Conservation (phyloP, 2,797 vertebrate genomes). For the Sciaenops ocellatus region DNA sequence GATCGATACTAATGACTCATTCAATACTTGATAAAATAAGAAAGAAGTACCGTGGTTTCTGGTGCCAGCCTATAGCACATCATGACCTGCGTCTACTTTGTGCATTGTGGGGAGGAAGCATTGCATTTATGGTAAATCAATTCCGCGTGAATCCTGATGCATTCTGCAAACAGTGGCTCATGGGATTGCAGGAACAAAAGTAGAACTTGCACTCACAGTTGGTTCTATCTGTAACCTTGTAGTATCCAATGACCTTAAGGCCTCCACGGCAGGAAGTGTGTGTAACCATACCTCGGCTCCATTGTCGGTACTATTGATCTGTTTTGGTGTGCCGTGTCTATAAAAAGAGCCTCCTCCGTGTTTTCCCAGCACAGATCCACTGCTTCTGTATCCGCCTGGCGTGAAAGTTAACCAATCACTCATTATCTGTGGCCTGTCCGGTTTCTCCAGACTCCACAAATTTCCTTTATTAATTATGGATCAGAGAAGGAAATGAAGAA, state of each 20-base stretch:
- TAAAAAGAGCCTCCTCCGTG: conserved; percentile 68
- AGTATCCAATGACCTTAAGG: conserved; percentile 56
- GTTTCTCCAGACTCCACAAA: conserved; percentile 59
- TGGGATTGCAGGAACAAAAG: conserved; percentile 9
- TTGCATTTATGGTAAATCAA: conserved; percentile 21
- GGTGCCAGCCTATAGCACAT: not conserved
- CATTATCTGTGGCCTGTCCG: conserved; percentile 33
- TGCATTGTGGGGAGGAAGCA: conserved; percentile 10
- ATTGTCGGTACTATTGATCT: conserved; percentile 67
- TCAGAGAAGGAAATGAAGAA: conserved; percentile 49
- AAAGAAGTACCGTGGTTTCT: not conserved
- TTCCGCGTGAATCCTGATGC: conserved; percentile 1
- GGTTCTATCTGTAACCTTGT: conserved; percentile 59
- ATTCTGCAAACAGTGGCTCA: conserved; percentile 15
- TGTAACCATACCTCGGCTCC: conserved; percentile 37
- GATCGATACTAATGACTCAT: conserved; percentile 35
- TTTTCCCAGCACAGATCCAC: conserved; percentile 48
- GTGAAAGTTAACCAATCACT: conserved; percentile 33
- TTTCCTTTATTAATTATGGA: conserved; percentile 77
- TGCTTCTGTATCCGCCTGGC: conserved; percentile 50
- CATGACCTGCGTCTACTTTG: not conserved
- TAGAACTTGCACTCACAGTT: conserved; percentile 4
- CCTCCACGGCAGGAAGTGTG: conserved; percentile 45
- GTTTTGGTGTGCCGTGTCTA: conserved; percentile 60
- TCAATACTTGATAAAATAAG: conserved; percentile 2